Conservation (phyloP, 1,140 invertebrate species). For the Apis laboriosa region DNA sequence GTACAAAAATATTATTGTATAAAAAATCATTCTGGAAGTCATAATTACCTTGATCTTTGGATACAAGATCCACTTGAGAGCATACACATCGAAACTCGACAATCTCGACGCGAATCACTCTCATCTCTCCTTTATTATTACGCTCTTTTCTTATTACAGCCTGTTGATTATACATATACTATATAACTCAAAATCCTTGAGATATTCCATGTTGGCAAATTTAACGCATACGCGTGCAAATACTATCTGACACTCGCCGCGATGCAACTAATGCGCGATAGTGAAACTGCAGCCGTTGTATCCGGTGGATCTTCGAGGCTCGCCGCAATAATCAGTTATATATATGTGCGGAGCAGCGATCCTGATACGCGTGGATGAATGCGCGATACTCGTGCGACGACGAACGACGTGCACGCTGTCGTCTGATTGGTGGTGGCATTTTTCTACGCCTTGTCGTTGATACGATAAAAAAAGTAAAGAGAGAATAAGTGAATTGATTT, state of each 20-base stretch:
- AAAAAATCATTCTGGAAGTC: too few relatives aligned
- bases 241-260: constrained; percentile 51
- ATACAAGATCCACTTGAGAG: background rate
- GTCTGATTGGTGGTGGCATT: background rate
- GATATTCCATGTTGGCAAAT: constrained; percentile 35
- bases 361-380: constrained; percentile 18
- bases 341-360: background rate
- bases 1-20: too few relatives aligned
- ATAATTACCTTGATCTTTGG: background rate
- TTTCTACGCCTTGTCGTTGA: background rate
- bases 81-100: background rate
- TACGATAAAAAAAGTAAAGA: too few relatives aligned
- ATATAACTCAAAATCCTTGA: constrained; percentile 27
- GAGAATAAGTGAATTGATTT: too few relatives aligned
- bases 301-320: constrained; percentile 41
- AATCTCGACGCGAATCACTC: background rate
- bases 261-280: constrained; percentile 28
- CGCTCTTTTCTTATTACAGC: background rate
- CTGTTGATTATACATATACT: background rate
- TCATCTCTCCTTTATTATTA: background rate
- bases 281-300: constrained; percentile 24
- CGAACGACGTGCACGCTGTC: background rate
- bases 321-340: constrained; percentile 41
- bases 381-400: background rate
- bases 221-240: constrained; percentile 32